phyloP scores from a whole-genome alignment of 1,140 invertebrate species.

The Glossosoma conforme region DNA sequence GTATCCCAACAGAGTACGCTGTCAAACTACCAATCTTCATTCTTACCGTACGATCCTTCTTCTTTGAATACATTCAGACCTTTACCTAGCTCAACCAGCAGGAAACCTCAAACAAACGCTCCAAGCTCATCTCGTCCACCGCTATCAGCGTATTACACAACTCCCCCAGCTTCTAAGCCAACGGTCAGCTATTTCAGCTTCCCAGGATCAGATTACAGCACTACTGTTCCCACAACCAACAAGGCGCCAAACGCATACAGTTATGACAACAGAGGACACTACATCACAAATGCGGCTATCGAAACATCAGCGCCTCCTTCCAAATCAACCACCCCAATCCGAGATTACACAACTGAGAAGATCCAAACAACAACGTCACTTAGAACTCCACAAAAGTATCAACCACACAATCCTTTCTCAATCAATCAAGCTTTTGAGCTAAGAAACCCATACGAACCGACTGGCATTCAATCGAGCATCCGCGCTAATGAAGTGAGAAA shows the following conservation, averaged over 20 bases:
- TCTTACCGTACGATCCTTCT: slow-evolving; percentile 15
- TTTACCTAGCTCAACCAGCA: slow-evolving; percentile 2
- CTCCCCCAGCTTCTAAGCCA: slow-evolving; percentile 21
- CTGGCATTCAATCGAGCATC: slow-evolving; percentile 11
- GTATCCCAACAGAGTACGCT: slow-evolving; percentile 12
- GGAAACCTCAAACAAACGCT: slow-evolving; percentile 16
- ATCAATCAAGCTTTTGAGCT: slow-evolving; percentile 48
- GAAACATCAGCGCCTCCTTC: slow-evolving; percentile 12
- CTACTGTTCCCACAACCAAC: slow-evolving; percentile 14
- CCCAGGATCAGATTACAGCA: slow-evolving; percentile 23
- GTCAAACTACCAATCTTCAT: slow-evolving; percentile 12
- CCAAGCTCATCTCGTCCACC: slow-evolving; percentile 13
- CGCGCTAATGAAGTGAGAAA: slow-evolving; percentile 24
- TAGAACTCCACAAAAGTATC: slow-evolving; percentile 38
- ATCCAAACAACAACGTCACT: slow-evolving; percentile 27
- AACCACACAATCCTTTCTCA: slow-evolving; percentile 46
- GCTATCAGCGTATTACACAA: slow-evolving; percentile 16
- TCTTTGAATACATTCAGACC: slow-evolving; percentile 15
- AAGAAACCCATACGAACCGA: slow-evolving; percentile 41
- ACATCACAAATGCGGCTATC: slow-evolving; percentile 28
- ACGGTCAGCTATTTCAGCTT: slow-evolving; percentile 30
- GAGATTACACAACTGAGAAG: slow-evolving; percentile 9
- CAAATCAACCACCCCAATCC: slow-evolving; percentile 1
- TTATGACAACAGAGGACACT: slow-evolving; percentile 27
- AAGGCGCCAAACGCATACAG: slow-evolving; percentile 8